Evolutionary conservation across 2,888 invertebrate species (phyloP).

Genomic region (Conomelus anceps): DNA sequence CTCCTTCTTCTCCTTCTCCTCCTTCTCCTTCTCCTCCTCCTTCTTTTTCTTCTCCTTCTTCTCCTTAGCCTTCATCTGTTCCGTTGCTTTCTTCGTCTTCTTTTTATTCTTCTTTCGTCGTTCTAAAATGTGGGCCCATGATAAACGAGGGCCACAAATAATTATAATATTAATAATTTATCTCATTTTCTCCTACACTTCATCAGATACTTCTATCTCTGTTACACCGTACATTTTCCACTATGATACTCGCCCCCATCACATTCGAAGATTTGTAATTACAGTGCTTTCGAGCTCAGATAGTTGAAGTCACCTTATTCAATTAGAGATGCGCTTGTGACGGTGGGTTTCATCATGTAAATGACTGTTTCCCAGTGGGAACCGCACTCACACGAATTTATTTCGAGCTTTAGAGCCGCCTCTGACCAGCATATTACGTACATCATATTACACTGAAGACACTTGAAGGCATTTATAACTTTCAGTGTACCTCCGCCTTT

Average conservation of each 20-base stretch:
- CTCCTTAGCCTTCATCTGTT: neutral
- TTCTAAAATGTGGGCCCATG: neutral
- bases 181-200: neutral
- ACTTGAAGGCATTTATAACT: neutral
- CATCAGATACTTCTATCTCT: neutral
- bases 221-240: neutral
- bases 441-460: neutral
- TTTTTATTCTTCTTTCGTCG: neutral
- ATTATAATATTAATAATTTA: neutral
- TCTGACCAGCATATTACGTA: neutral
- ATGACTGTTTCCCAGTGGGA: neutral
- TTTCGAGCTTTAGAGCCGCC: neutral
- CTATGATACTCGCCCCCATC: neutral
- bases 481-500: neutral
- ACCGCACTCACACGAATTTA: neutral
- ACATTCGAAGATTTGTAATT: neutral
- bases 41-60: neutral
- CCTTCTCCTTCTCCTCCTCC: neutral
- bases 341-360: neutral
- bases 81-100: too few species aligned
- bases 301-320: neutral
- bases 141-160: neutral
- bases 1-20: too few species aligned
- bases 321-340: neutral
- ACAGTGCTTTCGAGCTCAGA: neutral